A percentile compares a stretch with the other conserved stretches of the same genome.
These are phyloP conservation scores for Penaeus monodon DNA, from an alignment of 2,888 invertebrate species.

Conservation along the genomic window DNA sequence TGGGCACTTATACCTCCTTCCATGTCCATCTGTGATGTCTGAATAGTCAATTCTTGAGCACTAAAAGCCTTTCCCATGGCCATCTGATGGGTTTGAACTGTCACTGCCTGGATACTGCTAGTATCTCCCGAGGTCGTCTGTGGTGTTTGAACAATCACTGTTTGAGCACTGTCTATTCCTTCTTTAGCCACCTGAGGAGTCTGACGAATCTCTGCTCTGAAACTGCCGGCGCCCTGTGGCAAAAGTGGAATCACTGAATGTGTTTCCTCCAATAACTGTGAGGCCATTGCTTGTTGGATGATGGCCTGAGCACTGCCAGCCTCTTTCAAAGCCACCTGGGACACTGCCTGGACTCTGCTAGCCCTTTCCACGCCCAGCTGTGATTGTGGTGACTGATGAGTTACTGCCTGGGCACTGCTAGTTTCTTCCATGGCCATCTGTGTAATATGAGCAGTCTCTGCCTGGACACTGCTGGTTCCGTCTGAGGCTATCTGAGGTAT, in stretches of 20 bases:
- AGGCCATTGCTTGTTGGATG: no score
- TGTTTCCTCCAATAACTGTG: no score
- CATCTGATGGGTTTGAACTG: neutral
- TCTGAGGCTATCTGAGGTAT: neutral
- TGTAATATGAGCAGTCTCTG: neutral
- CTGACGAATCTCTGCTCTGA: neutral
- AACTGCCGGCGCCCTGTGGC: neutral
- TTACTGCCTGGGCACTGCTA: neutral
- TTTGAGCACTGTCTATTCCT: neutral
- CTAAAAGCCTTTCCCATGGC: neutral
- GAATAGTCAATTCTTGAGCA: no score
- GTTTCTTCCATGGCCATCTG: neutral
- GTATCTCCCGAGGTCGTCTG: neutral
- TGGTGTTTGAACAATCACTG: conserved; percentile 1
- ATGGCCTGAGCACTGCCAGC: neutral
- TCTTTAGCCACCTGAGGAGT: neutral
- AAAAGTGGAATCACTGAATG: neutral
- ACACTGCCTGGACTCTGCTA: no score
- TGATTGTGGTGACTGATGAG: no score
- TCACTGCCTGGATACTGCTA: neutral
- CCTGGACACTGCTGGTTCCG: neutral
- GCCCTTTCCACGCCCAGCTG: no score
- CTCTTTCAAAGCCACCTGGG: no score
- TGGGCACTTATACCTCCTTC: neutral
- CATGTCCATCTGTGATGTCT: no score